Percentiles rank a stretch among this genome's conserved stretches.
These are phyloP conservation scores for Brachypteracias leptosomus DNA, from an alignment of 2,113 vertebrate species.

Conservation along the genomic window DNA sequence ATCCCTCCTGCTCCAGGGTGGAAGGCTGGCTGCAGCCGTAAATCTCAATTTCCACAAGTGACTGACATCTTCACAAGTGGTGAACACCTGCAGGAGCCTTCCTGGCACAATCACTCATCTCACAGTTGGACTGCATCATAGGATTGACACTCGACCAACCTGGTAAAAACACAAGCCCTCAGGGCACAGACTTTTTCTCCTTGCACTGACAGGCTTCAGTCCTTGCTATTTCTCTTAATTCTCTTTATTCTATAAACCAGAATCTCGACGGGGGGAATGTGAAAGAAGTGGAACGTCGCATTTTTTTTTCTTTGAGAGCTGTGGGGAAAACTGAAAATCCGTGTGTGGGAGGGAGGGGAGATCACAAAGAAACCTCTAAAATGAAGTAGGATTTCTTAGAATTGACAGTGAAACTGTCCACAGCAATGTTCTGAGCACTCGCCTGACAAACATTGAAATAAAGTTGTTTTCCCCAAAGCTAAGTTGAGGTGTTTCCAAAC, in stretches of 20 bases:
- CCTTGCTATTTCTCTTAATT: not conserved
- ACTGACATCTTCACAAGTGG: not conserved
- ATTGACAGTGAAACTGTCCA: not conserved
- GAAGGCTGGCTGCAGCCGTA: not conserved
- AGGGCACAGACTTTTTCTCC: not conserved
- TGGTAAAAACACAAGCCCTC: not conserved
- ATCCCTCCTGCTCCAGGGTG: not conserved
- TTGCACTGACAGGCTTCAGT: not conserved
- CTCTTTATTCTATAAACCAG: no score
- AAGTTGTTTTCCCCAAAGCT: not conserved
- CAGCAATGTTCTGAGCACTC: not conserved
- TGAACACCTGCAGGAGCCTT: not conserved
- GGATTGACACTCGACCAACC: not conserved
- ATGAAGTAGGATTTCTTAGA: conserved; percentile 1
- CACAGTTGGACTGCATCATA: not conserved
- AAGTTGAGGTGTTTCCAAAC: not conserved
- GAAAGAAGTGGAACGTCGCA: not conserved
- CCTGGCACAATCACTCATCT: not conserved
- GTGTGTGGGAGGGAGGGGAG: not conserved
- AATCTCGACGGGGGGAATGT: not conserved
- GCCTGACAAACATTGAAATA: not conserved
- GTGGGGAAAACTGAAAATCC: not conserved
- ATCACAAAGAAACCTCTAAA: not conserved
- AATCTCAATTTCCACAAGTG: not conserved
- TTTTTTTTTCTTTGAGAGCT: not conserved